Percentiles rank a stretch among this genome's conserved stretches.
phyloP scores from a whole-genome alignment of 2,113 vertebrate genomes.

The Percina caprodes region DNA sequence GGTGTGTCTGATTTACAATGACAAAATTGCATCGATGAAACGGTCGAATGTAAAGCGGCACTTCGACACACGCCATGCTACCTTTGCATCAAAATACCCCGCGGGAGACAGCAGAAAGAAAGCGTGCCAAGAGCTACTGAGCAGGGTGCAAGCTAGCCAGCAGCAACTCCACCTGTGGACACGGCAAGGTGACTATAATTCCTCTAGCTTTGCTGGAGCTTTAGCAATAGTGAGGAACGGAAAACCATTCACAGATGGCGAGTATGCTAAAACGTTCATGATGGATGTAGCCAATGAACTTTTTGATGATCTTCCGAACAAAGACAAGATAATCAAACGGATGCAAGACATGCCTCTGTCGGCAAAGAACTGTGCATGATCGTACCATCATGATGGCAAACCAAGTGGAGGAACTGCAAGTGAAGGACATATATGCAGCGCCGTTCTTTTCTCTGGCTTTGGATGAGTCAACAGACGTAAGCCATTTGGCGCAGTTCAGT shows the following conservation, averaged over 20 bases:
- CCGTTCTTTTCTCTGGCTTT: conserved; percentile 53
- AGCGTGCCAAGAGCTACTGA: too few species aligned
- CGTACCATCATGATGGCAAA: conserved; percentile 50
- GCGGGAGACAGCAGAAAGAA: too few species aligned
- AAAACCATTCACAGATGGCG: conserved; percentile 14
- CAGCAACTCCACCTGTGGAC: neutral
- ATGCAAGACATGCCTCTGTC: conserved; percentile 63
- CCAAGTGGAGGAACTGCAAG: conserved; percentile 57
- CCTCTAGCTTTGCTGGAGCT: conserved; percentile 37
- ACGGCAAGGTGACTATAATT: neutral
- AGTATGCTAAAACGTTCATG: conserved; percentile 39
- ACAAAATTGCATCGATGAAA: too few species aligned
- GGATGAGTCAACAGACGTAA: conserved; percentile 56
- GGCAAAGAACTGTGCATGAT: conserved; percentile 25
- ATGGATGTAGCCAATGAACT: conserved; percentile 61
- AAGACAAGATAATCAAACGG: conserved; percentile 42
- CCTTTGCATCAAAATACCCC: too few species aligned
- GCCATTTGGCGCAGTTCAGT: too few species aligned
- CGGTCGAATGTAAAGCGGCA: too few species aligned
- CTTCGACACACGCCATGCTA: too few species aligned
- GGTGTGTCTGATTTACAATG: too few species aligned
- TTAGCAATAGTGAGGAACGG: conserved; percentile 11
- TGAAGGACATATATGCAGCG: conserved; percentile 52
- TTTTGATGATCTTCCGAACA: conserved; percentile 56
- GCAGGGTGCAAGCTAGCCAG: conserved; percentile 46